Evolutionary conservation across 1,140 invertebrate genomes (phyloP).

Genomic region (Drosophila truncata): DNA sequence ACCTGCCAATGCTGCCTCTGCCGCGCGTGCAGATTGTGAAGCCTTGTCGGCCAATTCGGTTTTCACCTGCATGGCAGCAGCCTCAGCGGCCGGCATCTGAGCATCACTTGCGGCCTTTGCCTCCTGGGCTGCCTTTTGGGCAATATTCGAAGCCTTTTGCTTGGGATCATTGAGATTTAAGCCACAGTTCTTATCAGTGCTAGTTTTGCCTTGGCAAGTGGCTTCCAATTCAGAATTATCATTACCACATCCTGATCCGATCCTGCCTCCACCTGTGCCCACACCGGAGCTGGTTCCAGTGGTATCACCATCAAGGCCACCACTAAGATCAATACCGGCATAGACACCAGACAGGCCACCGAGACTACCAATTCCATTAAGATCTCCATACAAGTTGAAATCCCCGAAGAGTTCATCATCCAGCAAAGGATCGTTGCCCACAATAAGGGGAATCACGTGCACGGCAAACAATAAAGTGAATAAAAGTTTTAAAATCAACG

Average conservation of each 20-base stretch:
- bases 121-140: conserved; percentile 89
- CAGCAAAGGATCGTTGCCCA: background rate
- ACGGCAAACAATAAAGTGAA: conserved; percentile 13
- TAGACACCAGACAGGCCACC: background rate
- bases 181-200: background rate
- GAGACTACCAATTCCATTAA: background rate
- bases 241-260: conserved; percentile 48
- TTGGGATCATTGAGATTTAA: conserved; percentile 39
- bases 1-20: conserved; percentile 88
- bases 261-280: background rate
- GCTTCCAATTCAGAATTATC: background rate
- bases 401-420: background rate
- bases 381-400: conserved; percentile 23
- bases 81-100: conserved; percentile 88
- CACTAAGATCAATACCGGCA: too few species aligned
- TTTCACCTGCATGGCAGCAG: conserved; percentile 89
- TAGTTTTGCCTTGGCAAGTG: background rate
- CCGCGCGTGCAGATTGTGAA: conserved; percentile 88
- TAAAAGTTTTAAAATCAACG: conserved; percentile 23
- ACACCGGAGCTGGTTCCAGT: background rate
- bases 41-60: conserved; percentile 89
- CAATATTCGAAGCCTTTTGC: conserved; percentile 87
- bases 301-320: background rate
- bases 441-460: conserved; percentile 20
- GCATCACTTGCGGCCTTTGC: conserved; percentile 89